Evolutionary conservation across 2,797 vertebrate genomes (phyloP).

Genomic region (Oreochromis grahami): DNA sequence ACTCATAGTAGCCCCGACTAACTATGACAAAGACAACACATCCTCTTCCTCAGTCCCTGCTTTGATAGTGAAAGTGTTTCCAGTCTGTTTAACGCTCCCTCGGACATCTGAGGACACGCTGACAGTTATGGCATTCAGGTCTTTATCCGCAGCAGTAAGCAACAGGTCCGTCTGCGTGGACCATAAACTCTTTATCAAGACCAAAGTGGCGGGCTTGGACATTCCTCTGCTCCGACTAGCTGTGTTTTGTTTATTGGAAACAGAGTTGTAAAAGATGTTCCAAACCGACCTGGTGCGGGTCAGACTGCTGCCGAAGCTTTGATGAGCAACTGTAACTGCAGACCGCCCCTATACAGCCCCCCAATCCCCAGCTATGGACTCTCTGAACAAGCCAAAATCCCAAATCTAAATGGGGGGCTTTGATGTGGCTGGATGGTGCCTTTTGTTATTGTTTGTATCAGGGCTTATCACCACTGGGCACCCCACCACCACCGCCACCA

Average conservation of each 20-base stretch:
- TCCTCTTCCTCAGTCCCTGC: neutral
- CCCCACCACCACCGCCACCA: neutral
- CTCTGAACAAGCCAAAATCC: neutral
- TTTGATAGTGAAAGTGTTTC: conserved; percentile 22
- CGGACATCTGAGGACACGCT: conserved; percentile 11
- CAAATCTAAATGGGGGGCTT: conserved; percentile 76
- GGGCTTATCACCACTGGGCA: conserved; percentile 73
- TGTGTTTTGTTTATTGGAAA: conserved; percentile 45
- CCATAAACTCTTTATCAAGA: conserved; percentile 60
- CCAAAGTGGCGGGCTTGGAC: neutral
- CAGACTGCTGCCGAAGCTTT: conserved; percentile 47
- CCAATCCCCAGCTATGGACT: neutral
- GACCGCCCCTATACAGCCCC: neutral
- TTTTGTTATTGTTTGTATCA: conserved; percentile 80
- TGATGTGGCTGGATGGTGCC: conserved; percentile 79
- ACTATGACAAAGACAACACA: neutral
- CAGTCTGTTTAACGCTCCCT: conserved; percentile 9
- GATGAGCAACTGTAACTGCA: conserved; percentile 42
- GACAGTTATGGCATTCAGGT: conserved; percentile 25
- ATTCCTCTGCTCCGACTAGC: conserved; percentile 15
- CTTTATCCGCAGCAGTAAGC: conserved; percentile 15
- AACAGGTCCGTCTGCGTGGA: neutral
- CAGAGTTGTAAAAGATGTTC: conserved; percentile 48
- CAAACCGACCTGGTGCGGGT: conserved; percentile 18
- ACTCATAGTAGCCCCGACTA: neutral